Conservation (phyloP, 2,113 vertebrate species). For the Pristiophorus japonicus region DNA sequence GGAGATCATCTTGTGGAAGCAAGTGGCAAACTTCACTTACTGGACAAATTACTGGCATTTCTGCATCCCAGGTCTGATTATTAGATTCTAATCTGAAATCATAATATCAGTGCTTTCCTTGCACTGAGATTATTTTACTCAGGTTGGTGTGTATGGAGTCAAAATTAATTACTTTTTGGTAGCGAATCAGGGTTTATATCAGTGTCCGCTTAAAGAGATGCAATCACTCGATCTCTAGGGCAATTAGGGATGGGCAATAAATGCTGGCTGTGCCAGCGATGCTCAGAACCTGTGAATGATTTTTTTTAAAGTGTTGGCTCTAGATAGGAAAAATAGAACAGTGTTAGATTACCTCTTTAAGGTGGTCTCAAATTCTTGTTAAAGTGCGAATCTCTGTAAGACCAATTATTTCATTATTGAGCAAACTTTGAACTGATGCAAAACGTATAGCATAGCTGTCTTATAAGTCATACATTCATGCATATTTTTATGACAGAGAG, state of each 20-base stretch:
- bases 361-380: not conserved
- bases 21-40: slow-evolving; percentile 79
- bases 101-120: not conserved
- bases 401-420: not conserved
- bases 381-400: not conserved
- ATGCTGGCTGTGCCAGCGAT: no score
- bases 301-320: not conserved
- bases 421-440: not conserved
- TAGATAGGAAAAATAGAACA: not conserved
- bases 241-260: not conserved
- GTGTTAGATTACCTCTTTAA: not conserved
- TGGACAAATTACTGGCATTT: slow-evolving; percentile 73
- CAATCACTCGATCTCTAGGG: not conserved
- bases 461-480: not conserved
- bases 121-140: not conserved
- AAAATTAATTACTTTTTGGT: not conserved
- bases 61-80: slow-evolving; percentile 64
- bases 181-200: not conserved
- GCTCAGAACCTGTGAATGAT: no score
- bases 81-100: not conserved
- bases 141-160: not conserved
- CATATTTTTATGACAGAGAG: no score
- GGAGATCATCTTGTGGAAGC: slow-evolving; percentile 86
- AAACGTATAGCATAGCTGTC: not conserved
- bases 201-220: not conserved